Conservation (phyloP, 1,140 invertebrate genomes). For the Ylistrum balloti region DNA sequence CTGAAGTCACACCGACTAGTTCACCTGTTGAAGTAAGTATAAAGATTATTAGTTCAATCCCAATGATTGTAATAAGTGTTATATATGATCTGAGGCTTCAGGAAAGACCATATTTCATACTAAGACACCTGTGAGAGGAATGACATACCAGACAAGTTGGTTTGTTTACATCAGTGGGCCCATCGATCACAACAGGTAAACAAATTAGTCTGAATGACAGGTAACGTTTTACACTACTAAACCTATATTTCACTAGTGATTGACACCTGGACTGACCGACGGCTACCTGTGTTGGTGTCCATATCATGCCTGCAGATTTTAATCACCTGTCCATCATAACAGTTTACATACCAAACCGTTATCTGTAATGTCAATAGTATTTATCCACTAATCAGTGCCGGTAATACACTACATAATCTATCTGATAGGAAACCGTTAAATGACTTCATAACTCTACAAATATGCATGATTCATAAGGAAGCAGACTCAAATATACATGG, state of each 20-base stretch:
- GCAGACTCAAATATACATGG: too few species aligned
- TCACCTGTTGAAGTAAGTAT: background rate
- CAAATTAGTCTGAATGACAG: constrained; percentile 1
- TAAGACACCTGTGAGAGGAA: background rate
- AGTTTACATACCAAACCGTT: background rate
- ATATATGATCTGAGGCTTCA: background rate
- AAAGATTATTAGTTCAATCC: background rate
- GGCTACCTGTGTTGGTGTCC: background rate
- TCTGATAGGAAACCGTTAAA: background rate
- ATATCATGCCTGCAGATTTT: background rate
- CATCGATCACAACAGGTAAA: constrained; percentile 9
- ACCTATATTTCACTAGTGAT: background rate
- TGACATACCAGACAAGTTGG: background rate
- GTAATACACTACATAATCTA: constrained; percentile 12
- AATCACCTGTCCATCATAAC: background rate
- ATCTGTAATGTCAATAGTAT: constrained; percentile 12
- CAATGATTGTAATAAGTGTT: background rate
- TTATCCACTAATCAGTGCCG: background rate
- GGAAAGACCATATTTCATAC: constrained; percentile 9
- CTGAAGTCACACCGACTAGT: background rate
- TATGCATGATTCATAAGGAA: too few species aligned
- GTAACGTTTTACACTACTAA: background rate
- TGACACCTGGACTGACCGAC: background rate
- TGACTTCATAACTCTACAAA: too few species aligned
- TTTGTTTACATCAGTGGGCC: background rate